Percentiles rank a stretch among this genome's conserved stretches.
These are phyloP conservation scores for Lacanobia oleracea DNA, from an alignment of 2,888 invertebrate species.

Conservation along the genomic window DNA sequence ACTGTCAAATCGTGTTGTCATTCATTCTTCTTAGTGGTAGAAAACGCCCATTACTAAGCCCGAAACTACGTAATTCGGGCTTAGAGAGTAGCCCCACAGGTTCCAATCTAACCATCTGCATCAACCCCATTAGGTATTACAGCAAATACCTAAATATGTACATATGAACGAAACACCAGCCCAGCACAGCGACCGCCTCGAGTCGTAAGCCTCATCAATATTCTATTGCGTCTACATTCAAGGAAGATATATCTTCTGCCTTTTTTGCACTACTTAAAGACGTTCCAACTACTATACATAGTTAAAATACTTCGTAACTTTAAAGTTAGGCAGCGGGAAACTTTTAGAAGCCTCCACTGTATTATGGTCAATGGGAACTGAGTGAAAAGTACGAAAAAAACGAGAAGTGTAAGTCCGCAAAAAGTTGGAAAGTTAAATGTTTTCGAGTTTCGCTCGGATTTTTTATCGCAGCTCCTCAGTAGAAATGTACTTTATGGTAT, in stretches of 20 bases:
- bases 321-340: slow-evolving; percentile 73
- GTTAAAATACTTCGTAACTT: slow-evolving; percentile 77
- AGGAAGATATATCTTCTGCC: slow-evolving; percentile 58
- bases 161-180: slow-evolving; percentile 56
- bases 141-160: slow-evolving; percentile 65
- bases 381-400: slow-evolving; percentile 76
- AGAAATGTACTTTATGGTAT: slow-evolving; percentile 68
- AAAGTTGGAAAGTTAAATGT: slow-evolving; percentile 81
- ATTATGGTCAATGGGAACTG: slow-evolving; percentile 79
- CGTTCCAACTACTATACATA: slow-evolving; percentile 65
- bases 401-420: slow-evolving; percentile 70
- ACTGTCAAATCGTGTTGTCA: no score
- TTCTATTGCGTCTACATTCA: slow-evolving; percentile 64
- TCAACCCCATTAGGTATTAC: slow-evolving; percentile 48
- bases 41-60: no score
- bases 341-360: slow-evolving; percentile 75
- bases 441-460: slow-evolving; percentile 74
- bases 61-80: no score
- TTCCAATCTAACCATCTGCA: slow-evolving; percentile 20
- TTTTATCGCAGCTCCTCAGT: slow-evolving; percentile 71
- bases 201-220: slow-evolving; percentile 66
- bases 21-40: no score
- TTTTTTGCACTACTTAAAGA: slow-evolving; percentile 65
- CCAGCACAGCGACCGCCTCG: slow-evolving; percentile 38
- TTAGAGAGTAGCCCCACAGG: not conserved